Evolutionary conservation across 2,113 vertebrate genomes (phyloP).

Genomic region (Recurvirostra avosetta): DNA sequence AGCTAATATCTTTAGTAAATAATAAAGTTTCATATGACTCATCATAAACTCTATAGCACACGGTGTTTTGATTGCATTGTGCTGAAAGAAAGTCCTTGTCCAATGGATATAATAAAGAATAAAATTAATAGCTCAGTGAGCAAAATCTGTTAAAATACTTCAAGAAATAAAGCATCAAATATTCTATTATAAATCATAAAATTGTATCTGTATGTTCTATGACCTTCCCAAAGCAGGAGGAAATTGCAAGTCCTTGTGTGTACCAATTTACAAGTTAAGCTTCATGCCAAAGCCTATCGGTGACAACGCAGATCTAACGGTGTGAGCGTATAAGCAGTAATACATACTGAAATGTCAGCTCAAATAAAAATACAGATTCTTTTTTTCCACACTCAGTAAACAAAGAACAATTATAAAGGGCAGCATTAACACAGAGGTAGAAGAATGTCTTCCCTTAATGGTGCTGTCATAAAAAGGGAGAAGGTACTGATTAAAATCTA

Average conservation of each 20-base stretch:
- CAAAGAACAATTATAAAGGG: neutral
- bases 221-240: neutral
- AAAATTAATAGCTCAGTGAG: neutral
- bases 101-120: accelerated
- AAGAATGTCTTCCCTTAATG: neutral
- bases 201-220: neutral
- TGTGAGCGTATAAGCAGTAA: neutral
- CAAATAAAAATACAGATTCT: neutral
- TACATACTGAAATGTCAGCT: neutral
- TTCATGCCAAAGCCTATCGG: neutral
- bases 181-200: neutral
- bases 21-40: neutral
- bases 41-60: neutral
- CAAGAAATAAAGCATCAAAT: neutral
- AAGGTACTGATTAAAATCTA: slow-evolving; percentile 9
- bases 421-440: neutral
- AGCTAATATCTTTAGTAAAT: neutral
- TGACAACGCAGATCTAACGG: neutral
- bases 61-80: neutral
- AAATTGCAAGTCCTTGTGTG: neutral
- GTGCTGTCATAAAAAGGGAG: neutral
- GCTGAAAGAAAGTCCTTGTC: neutral
- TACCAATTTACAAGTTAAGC: neutral
- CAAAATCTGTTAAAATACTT: neutral
- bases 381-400: neutral